Evolutionary conservation across 2,888 invertebrate species (phyloP), one percentile per base, ranked within the genome.

Genomic region (Cyclophora albipunctata): DNA sequence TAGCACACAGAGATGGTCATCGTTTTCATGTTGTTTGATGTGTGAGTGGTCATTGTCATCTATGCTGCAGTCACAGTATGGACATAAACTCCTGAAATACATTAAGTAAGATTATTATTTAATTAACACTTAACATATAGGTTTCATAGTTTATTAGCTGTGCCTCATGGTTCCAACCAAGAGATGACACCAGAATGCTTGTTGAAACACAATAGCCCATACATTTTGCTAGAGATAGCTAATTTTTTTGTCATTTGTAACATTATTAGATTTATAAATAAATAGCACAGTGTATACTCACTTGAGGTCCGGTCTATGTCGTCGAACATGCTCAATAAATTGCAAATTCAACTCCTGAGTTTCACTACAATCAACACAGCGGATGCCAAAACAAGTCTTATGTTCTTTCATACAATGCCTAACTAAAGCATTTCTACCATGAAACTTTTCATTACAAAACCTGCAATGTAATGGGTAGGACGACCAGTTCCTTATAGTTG

Each of bases 261-360:
- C 20, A 20, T 20, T 20, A 20, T 20, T 20, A 20, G 20, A 20
- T 20, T 20, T 20, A 20, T 20, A 20, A 20, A 20, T 20, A 20
- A 20, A 20, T 20, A 20, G 1, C 20, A 4, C 4, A 20, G 20
- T 20, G 20, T 20, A 20, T 37, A 48, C 48, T 46, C 33, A 56
- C 56, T 40, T 56, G 41, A 56, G 47, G 45, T 43, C 3, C 2
- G 56, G 51, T 7, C 53, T 49, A 40, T 56, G 56, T 4, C 0
- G 33, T 3, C 2, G 4, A 4, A 56, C 56, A 53, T 56, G 56
- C 6, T 45, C 20, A 4, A 53, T 7, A 45, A 56, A 56, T 2
- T 48, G 40, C 5, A 50, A 45, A 42, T 51, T 53, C 3, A 46
- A 44, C 3, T 45, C 45, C 4, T 47, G 1, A 0, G 5, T 34